These are phyloP conservation scores for Vollenhovia emeryi DNA, from an alignment of 1,140 invertebrate species.

Conservation along the genomic window DNA sequence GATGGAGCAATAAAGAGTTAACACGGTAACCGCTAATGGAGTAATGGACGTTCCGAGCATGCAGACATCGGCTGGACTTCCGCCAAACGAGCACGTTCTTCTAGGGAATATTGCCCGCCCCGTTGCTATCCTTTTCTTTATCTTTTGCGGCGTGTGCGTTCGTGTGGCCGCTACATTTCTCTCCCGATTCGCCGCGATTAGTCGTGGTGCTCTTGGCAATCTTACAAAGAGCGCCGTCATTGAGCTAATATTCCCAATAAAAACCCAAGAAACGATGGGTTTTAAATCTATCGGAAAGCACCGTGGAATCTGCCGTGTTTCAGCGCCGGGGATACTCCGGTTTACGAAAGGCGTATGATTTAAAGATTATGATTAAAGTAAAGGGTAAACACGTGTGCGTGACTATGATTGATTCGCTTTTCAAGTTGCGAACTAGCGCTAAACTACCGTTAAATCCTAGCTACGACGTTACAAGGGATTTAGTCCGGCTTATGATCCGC, in stretches of 20 bases:
- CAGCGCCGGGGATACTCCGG: background rate
- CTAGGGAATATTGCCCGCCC: constrained; percentile 16
- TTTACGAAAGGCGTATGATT: constrained; percentile 44
- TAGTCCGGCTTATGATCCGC: background rate
- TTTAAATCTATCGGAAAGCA: background rate
- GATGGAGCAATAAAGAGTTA: constrained; percentile 80
- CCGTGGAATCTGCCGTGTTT: background rate
- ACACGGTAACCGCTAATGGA: constrained; percentile 82
- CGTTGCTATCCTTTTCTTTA: constrained; percentile 11
- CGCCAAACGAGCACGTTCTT: constrained; percentile 77
- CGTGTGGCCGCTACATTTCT: background rate
- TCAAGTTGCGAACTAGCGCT: constrained; percentile 3
- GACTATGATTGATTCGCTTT: constrained; percentile 59
- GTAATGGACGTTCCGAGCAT: constrained; percentile 80
- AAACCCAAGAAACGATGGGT: background rate
- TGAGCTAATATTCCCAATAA: background rate
- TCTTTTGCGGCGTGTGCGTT: background rate
- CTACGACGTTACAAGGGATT: constrained; percentile 13
- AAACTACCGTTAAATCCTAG: constrained; percentile 28
- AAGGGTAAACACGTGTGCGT: constrained; percentile 44
- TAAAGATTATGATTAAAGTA: constrained; percentile 42
- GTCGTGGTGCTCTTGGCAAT: background rate
- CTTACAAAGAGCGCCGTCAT: background rate
- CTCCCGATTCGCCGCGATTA: background rate
- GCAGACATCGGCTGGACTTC: constrained; percentile 75